phyloP scores from a whole-genome alignment of 2,888 invertebrate genomes.

The Strigamia transsilvanica region DNA sequence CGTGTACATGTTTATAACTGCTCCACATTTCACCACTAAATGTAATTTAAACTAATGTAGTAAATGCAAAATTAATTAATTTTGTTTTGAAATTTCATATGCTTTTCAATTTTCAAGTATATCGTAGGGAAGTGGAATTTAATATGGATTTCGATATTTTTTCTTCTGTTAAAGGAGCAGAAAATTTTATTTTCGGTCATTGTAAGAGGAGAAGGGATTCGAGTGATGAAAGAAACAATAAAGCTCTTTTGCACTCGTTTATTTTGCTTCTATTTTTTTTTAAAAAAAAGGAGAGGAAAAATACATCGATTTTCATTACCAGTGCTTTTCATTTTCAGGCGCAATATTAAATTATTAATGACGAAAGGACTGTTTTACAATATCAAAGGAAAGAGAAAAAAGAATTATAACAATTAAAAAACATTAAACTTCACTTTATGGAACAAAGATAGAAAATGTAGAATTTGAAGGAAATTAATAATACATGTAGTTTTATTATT shows the following conservation, averaged over 20 bases:
- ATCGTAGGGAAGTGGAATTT: background rate
- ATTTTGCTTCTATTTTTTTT: background rate
- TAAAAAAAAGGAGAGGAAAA: too few species aligned
- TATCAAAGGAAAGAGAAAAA: background rate
- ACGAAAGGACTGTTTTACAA: background rate
- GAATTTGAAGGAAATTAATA: background rate
- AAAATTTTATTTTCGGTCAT: background rate
- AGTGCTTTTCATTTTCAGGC: background rate
- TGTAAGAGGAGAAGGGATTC: background rate
- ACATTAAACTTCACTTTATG: background rate
- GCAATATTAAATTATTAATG: background rate
- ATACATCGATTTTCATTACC: background rate
- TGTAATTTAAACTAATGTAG: too few species aligned
- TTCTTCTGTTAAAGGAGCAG: background rate
- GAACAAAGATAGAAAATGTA: background rate
- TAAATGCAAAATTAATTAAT: too few species aligned
- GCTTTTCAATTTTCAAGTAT: background rate
- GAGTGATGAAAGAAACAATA: conserved; percentile 6
- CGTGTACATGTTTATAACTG: background rate
- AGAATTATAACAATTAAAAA: background rate
- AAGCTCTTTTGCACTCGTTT: background rate
- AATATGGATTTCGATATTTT: background rate
- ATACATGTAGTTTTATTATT: too few species aligned
- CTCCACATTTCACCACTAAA: too few species aligned
- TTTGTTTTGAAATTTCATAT: too few species aligned